Evolutionary conservation across 2,888 invertebrate species (phyloP).

Genomic region (Scotopteryx bipunctaria): DNA sequence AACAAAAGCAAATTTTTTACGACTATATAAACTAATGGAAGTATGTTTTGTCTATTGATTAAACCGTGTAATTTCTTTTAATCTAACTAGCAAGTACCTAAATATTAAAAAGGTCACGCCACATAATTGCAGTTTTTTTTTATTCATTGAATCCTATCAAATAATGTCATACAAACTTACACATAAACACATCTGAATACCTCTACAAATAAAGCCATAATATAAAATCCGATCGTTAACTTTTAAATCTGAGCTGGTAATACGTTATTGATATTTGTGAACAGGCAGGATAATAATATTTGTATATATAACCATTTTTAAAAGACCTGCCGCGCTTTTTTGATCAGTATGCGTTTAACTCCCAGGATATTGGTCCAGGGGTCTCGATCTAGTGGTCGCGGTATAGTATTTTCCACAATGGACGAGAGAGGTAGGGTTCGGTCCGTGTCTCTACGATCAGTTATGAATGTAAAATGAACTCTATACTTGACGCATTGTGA

Average conservation of each 20-base stretch:
- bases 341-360: slow-evolving; percentile 21
- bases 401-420: slow-evolving; percentile 75
- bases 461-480: slow-evolving; percentile 8
- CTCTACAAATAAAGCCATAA: slow-evolving; percentile 58
- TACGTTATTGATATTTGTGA: slow-evolving; percentile 83
- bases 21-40: too few species aligned
- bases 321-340: slow-evolving; percentile 51
- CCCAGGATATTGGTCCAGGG: slow-evolving; percentile 43
- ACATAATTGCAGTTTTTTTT: not conserved
- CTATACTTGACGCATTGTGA: too few species aligned
- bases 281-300: slow-evolving; percentile 82
- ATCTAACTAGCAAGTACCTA: too few species aligned
- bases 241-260: slow-evolving; percentile 80
- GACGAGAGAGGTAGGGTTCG: slow-evolving; percentile 73
- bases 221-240: slow-evolving; percentile 68
- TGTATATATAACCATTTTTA: slow-evolving; percentile 65
- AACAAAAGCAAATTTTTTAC: too few species aligned
- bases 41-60: too few species aligned
- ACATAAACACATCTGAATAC: slow-evolving; percentile 32
- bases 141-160: not conserved
- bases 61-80: too few species aligned
- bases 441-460: slow-evolving; percentile 4
- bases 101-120: not conserved
- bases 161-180: slow-evolving; percentile 7
- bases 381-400: slow-evolving; percentile 51